Base-by-base conservation (phyloP, 2,113 vertebrate species). In the Haplochromis vanheusdeni region DNA sequence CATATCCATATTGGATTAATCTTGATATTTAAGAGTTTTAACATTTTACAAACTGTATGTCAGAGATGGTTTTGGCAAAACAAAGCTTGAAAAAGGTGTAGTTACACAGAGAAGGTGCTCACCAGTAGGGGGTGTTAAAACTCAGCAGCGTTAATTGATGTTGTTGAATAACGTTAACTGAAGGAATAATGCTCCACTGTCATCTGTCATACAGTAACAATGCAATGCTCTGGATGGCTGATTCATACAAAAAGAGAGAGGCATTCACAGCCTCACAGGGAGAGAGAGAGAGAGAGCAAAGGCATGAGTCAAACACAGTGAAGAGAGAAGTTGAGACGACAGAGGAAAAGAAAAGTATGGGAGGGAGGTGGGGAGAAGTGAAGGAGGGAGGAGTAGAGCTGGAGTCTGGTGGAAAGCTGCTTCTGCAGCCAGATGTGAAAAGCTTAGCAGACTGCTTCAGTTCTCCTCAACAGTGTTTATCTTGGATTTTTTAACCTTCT, bases 401-500 rank as follows among this genome's bases (percentile, higher is more conserved):
- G 87, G 94, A 94, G 16, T 90, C 90, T 94, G 92, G 68, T 81
- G 84, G 94, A 94, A 88, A 88, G 93, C 94, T 95, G 94, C 93
- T 89, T 93, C 89, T 85, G 91, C 85, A 92, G 95, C 95, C 97
- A 90, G 90, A 94, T 90, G 96, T 95, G 95, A 96, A 68, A 37
- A 95, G 93, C 93, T 95, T 88, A 93, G 93, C 94, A 95, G 84
- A 7, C 80, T 84, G 62, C 75, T 79, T 42, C 80, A 87, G 88
- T 93, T 93, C 93, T 93, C 90, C 86, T 86, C 81, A n/a, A 75
- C 90, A 35, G 40, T 90, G 85, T 62, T 89, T 92, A 94, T 96
- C 92, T 93, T 93, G 96, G 96, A 95, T 94, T 93, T 90, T 62
- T 92, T 45, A 0, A 86, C 58, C 81, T 70, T 79, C 42, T 81